phyloP scores from a whole-genome alignment of 2,113 vertebrate genomes.

The Acinonyx jubatus region DNA sequence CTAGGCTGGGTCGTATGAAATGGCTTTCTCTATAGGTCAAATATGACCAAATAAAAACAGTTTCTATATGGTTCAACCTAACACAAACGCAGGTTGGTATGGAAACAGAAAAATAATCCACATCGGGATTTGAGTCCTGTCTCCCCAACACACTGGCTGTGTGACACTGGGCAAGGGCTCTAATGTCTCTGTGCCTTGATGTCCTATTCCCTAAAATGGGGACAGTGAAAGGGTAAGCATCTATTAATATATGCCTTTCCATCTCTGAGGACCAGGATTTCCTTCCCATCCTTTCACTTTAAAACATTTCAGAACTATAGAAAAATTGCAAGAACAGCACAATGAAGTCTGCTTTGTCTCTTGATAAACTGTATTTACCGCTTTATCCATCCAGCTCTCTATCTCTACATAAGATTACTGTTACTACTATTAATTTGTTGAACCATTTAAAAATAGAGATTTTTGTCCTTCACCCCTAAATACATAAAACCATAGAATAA shows the following conservation, averaged over 20 bases:
- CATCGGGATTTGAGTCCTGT: background rate
- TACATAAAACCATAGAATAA: background rate
- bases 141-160: background rate
- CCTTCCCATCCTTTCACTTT: background rate
- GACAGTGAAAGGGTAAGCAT: background rate
- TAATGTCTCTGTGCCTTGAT: background rate
- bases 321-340: background rate
- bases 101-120: background rate
- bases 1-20: background rate
- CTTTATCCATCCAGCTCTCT: background rate
- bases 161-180: background rate
- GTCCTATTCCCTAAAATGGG: background rate
- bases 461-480: background rate
- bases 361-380: background rate
- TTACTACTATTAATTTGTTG: background rate
- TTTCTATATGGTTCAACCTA: background rate
- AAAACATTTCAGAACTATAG: background rate
- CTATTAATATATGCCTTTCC: background rate
- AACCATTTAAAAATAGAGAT: slow-evolving; percentile 35
- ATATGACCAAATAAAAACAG: background rate
- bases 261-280: background rate
- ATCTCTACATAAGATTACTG: background rate
- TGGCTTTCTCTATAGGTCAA: background rate
- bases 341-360: background rate
- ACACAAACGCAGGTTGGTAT: background rate